Conservation (phyloP, 2,888 invertebrate genomes). For the Perithous albicinctus region DNA sequence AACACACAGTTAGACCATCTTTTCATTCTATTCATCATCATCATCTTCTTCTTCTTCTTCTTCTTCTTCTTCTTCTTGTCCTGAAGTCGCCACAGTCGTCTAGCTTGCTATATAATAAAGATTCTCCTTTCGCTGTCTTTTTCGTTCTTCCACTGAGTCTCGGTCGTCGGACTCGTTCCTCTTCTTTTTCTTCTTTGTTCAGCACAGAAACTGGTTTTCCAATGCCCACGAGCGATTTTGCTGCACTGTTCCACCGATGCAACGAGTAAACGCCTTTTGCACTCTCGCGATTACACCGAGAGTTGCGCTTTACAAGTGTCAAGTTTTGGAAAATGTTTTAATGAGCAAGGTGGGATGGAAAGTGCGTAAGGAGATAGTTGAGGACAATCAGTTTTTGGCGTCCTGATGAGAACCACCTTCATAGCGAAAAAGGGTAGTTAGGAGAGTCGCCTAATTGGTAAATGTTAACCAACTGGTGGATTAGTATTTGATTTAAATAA, state of each 20-base stretch:
- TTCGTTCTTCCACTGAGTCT: neutral
- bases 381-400: too few species aligned
- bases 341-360: neutral
- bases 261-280: slow-evolving; percentile 12
- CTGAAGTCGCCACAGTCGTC: neutral
- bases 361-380: too few species aligned
- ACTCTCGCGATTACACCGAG: slow-evolving; percentile 5
- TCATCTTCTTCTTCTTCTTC: slow-evolving; percentile 6
- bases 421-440: too few species aligned
- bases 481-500: too few species aligned
- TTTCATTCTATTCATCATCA: neutral
- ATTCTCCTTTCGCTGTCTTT: slow-evolving; percentile 12
- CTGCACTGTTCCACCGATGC: neutral
- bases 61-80: neutral
- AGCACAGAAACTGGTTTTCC: slow-evolving; percentile 32
- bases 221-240: slow-evolving; percentile 22
- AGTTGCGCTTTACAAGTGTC: neutral
- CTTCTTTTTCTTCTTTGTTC: slow-evolving; percentile 4
- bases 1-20: neutral
- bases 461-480: too few species aligned
- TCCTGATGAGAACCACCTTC: too few species aligned
- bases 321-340: neutral
- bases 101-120: neutral
- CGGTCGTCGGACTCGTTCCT: slow-evolving; percentile 42
- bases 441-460: too few species aligned